Evolutionary conservation across 2,888 invertebrate species (phyloP), one percentile per base, ranked within the genome.

Genomic region (Strigamia maritima): DNA sequence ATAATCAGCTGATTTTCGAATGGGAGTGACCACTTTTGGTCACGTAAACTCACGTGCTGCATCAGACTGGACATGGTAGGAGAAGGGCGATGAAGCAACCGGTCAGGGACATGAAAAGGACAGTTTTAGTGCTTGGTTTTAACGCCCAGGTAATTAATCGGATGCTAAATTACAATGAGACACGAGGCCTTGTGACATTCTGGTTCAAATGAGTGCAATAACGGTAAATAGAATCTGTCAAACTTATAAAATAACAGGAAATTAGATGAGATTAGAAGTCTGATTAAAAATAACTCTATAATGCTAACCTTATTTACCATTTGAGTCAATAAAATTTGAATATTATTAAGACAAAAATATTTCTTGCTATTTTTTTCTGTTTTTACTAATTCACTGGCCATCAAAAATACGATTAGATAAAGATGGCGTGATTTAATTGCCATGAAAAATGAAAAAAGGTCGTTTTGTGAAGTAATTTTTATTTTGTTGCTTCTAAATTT

Each of bases 101-200:
- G 19, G 49, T 49, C 49, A 49, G 49, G 49, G 49, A 49, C 49
- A 49, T 6, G 49, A 16, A 14, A 49, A n/a, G 49, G 49, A 49
- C 49, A 49, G 49, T 49, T 49, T 19, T 49, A 49, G 49, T 49
- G 49, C n/a, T 19, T 19, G 49, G 49, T n/a, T 49, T 49, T 49
- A 49, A 49, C 49, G 49, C 49, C 49, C 49, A 49, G 49, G 49
- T 49, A 49, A 49, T 49, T 49, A 49, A 49, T 49, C 49, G 49
- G 49, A 49, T 49, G 49, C n/a, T 49, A 49, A 49, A 49, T 49
- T 49, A 49, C 19, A 49, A n/a, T 49, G 49, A 16, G 49, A 49
- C 49, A 49, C 49, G 49, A 49, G 49, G n/a, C 49, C 49, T 2
- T 1, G 49, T 49, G 49, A 49, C 49, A 19, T 49, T 49, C n/a